These are phyloP conservation scores for Chaenodraco wilsoni DNA, from an alignment of 2,797 vertebrate species.

Conservation along the genomic window DNA sequence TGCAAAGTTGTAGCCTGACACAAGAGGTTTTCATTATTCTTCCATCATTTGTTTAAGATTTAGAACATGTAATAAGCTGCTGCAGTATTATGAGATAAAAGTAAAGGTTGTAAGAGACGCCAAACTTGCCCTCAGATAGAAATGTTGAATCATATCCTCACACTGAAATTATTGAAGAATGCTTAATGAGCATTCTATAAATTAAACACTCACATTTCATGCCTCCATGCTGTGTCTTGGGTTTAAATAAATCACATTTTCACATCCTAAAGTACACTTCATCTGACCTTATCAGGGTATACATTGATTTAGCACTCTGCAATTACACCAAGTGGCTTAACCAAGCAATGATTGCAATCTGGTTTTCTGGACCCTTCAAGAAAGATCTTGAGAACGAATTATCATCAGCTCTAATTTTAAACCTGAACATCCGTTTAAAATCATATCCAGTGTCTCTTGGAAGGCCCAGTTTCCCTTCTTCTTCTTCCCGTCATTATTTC, in stretches of 20 bases:
- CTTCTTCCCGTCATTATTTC: slow-evolving; percentile 54
- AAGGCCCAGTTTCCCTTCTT: slow-evolving; percentile 36
- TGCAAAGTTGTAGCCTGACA: slow-evolving; percentile 30
- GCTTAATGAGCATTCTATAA: slow-evolving; percentile 12
- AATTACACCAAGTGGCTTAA: slow-evolving; percentile 25
- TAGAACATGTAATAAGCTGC: slow-evolving; percentile 21
- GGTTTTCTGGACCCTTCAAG: slow-evolving; percentile 33
- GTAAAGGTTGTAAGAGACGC: slow-evolving; percentile 33
- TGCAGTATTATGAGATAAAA: slow-evolving; percentile 33
- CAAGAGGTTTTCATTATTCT: slow-evolving; percentile 32
- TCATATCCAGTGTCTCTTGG: slow-evolving; percentile 67
- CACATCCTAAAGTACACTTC: slow-evolving; percentile 19
- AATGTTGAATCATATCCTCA: slow-evolving; percentile 31
- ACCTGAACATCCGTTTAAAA: slow-evolving; percentile 74
- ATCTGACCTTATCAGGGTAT: slow-evolving; percentile 22
- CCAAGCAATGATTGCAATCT: slow-evolving; percentile 17
- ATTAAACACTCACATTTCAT: slow-evolving; percentile 25
- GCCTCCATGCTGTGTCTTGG: slow-evolving; percentile 7
- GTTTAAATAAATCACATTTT: slow-evolving; percentile 24
- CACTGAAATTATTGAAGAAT: slow-evolving; percentile 19
- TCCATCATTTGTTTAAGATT: slow-evolving; percentile 22
- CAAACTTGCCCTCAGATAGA: slow-evolving; percentile 29
- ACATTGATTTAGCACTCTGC: slow-evolving; percentile 12
- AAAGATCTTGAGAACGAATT: slow-evolving; percentile 49
- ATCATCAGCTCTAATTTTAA: slow-evolving; percentile 53